Conservation (phyloP, 2,797 vertebrate genomes). For the Podarcis siculus region DNA sequence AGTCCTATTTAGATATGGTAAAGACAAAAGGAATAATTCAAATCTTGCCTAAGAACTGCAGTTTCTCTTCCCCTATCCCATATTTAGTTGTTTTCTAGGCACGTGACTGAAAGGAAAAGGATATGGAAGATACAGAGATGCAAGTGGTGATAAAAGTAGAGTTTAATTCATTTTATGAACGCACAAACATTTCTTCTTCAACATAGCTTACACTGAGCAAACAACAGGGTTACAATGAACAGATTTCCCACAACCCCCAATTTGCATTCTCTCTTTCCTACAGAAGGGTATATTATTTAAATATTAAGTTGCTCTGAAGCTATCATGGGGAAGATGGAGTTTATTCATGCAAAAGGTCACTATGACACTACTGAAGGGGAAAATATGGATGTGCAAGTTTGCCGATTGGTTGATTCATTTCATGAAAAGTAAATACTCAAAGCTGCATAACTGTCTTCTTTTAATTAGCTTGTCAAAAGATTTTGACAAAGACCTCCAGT, state of each 20-base stretch:
- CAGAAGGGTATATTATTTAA: conserved; percentile 41
- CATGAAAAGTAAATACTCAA: conserved; percentile 75
- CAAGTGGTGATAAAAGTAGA: conserved; percentile 4
- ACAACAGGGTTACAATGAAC: conserved; percentile 2
- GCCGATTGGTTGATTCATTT: conserved; percentile 74
- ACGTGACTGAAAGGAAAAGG: background rate
- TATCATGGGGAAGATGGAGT: conserved; percentile 46
- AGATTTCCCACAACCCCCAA: background rate
- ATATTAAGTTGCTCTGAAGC: conserved; percentile 20
- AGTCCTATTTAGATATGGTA: conserved; percentile 32
- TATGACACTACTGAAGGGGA: conserved; percentile 52
- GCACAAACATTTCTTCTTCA: conserved; percentile 19
- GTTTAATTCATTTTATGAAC: conserved; percentile 1
- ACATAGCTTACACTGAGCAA: conserved; percentile 14
- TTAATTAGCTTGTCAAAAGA: conserved; percentile 83
- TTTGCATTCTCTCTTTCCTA: conserved; percentile 32
- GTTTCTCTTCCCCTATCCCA: background rate
- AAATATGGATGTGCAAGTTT: conserved; percentile 68
- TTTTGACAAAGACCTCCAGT: conserved; percentile 79
- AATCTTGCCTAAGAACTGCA: background rate
- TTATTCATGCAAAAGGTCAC: conserved; percentile 72
- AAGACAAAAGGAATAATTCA: conserved; percentile 36
- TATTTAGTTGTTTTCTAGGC: background rate
- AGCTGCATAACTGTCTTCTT: conserved; percentile 69
- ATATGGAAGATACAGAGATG: conserved; percentile 4